phyloP scores from a whole-genome alignment of 2,888 invertebrate species.

The Opisthograptis luteolata region DNA sequence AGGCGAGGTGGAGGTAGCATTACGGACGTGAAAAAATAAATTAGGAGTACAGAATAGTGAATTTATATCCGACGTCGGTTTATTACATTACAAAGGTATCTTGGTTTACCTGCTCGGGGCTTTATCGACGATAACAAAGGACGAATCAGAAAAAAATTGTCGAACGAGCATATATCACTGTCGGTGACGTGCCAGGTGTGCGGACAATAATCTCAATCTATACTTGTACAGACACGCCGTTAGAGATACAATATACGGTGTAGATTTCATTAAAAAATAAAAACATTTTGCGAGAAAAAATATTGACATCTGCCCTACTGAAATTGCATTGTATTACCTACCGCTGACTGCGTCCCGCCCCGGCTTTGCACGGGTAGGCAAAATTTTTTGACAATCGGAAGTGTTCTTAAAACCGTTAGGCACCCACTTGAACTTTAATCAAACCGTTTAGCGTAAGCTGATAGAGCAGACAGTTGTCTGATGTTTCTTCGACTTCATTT shows the following conservation, averaged over 20 bases:
- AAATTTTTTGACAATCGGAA: too few relatives aligned
- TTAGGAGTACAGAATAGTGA: slow-evolving; percentile 28
- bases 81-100: neutral
- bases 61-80: neutral
- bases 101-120: slow-evolving; percentile 7
- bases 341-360: too few relatives aligned
- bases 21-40: slow-evolving; percentile 47
- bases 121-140: slow-evolving; percentile 2
- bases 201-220: neutral
- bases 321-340: too few relatives aligned
- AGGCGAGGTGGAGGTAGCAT: slow-evolving; percentile 28
- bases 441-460: too few relatives aligned
- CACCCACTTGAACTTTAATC: too few relatives aligned
- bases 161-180: neutral
- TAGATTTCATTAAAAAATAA: neutral
- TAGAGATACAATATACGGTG: too few relatives aligned
- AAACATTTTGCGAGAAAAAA: too few relatives aligned
- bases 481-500: too few relatives aligned
- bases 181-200: slow-evolving; percentile 5
- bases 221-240: neutral
- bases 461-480: too few relatives aligned
- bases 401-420: too few relatives aligned
- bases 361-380: too few relatives aligned
- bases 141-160: slow-evolving; percentile 4
- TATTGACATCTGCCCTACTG: too few relatives aligned